A percentile compares a stretch with the other conserved stretches of the same genome.
Evolutionary conservation across 2,888 invertebrate genomes (phyloP).

Genomic region (Brachypterus glaber): DNA sequence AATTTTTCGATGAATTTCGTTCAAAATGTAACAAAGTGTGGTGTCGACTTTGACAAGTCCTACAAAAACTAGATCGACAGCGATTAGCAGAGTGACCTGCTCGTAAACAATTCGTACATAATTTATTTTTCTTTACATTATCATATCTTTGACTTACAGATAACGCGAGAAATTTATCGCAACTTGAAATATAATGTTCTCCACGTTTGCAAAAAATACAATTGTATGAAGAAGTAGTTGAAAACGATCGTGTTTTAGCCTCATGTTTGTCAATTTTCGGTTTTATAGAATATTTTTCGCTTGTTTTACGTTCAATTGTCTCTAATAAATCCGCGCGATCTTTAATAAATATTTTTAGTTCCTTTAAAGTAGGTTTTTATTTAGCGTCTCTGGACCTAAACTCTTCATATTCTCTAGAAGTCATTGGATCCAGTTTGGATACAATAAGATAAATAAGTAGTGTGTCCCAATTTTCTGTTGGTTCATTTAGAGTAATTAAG

Average conservation of each 20-base stretch:
- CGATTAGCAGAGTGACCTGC: conserved; percentile 1
- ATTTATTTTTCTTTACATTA: conserved; percentile 1
- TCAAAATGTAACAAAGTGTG: conserved; percentile 8
- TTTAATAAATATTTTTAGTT: conserved; percentile 10
- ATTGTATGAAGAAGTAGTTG: no score
- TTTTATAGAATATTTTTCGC: no score
- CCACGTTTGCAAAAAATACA: conserved; percentile 11
- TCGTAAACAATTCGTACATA: conserved; percentile 7
- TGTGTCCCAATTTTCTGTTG: conserved; percentile 16
- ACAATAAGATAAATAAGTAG: no score
- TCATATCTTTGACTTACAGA: conserved; percentile 1
- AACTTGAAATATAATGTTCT: conserved; percentile 10
- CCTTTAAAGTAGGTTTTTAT: conserved; percentile 8
- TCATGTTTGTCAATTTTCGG: no score
- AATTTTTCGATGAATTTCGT: no score
- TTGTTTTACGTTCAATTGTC: conserved; percentile 5
- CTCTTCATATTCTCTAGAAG: conserved; percentile 13
- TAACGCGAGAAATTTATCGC: conserved; percentile 8
- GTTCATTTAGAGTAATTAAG: conserved; percentile 14
- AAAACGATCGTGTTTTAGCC: no score
- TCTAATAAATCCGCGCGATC: conserved; percentile 11
- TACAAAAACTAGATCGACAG: conserved; percentile 4
- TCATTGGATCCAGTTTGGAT: conserved; percentile 11
- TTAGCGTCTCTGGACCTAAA: conserved; percentile 1
- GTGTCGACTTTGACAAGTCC: conserved; percentile 5